Percentiles rank a stretch among this genome's conserved stretches.
Conservation (phyloP, 2,888 invertebrate genomes). For the Tuberolachnus salignus region DNA sequence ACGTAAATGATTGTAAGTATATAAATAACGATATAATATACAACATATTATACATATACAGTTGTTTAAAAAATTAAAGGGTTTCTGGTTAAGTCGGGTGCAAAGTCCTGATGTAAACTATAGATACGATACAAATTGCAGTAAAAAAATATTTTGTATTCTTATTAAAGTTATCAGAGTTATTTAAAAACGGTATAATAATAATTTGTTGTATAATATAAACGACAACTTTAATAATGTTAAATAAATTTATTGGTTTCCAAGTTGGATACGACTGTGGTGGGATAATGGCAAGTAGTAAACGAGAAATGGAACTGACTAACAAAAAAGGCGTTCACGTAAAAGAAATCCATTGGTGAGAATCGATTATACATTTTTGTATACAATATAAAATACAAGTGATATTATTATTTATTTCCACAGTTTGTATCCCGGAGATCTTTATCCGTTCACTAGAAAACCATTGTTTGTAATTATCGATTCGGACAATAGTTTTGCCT, state of each 20-base stretch:
- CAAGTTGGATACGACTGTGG: constrained; percentile 88
- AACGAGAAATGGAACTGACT: constrained; percentile 72
- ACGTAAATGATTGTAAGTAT: constrained; percentile 84
- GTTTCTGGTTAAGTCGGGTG: too few relatives aligned
- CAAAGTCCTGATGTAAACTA: too few relatives aligned
- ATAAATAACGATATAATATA: neutral
- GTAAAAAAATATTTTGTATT: too few relatives aligned
- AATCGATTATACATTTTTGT: constrained; percentile 7
- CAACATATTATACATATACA: neutral
- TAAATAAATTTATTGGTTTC: constrained; percentile 52
- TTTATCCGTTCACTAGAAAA: constrained; percentile 89
- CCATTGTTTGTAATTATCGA: constrained; percentile 93
- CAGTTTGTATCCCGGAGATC: constrained; percentile 88
- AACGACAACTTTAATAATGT: neutral
- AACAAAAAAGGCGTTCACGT: constrained; percentile 62
- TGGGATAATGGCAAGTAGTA: constrained; percentile 86
- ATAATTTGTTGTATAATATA: too few relatives aligned
- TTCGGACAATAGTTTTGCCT: constrained; percentile 92
- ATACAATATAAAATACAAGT: too few relatives aligned
- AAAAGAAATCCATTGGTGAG: constrained; percentile 67
- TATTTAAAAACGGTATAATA: too few relatives aligned
- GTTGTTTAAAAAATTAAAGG: too few relatives aligned
- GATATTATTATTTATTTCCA: constrained; percentile 49
- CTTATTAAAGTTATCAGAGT: too few relatives aligned
- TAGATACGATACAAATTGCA: too few relatives aligned